Evolutionary conservation across 2,797 vertebrate species (phyloP).

Genomic region (Etheostoma nigrum): DNA sequence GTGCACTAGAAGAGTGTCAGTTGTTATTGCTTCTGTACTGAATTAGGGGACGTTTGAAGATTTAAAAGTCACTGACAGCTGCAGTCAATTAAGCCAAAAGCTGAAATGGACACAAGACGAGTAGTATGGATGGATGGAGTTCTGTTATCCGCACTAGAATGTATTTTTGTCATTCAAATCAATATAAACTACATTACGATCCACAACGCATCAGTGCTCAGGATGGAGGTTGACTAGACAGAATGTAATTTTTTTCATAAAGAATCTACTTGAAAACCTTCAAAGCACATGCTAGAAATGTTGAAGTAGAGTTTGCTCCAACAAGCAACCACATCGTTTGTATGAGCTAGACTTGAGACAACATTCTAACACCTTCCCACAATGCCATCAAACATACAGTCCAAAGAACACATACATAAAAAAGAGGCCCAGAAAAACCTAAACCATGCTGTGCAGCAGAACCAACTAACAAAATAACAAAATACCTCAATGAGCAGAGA

Average conservation of each 20-base stretch:
- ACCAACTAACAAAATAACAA: constrained; percentile 22
- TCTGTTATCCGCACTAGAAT: constrained; percentile 3
- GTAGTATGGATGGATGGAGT: constrained; percentile 1
- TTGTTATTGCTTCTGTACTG: constrained; percentile 33
- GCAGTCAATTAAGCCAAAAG: constrained; percentile 42
- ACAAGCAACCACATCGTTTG: constrained; percentile 53
- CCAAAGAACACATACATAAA: constrained; percentile 63
- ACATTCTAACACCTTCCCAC: constrained; percentile 55
- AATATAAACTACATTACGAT: constrained; percentile 25
- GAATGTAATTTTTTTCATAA: constrained; percentile 12
- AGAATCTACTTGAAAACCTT: constrained; percentile 35
- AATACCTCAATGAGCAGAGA: constrained; percentile 22
- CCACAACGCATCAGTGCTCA: background rate
- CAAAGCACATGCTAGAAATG: constrained; percentile 36
- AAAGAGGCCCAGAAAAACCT: constrained; percentile 41
- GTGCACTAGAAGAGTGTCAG: constrained; percentile 26
- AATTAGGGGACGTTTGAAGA: constrained; percentile 36
- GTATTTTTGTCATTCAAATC: constrained; percentile 23
- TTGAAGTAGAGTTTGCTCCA: constrained; percentile 35
- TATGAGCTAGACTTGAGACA: constrained; percentile 46
- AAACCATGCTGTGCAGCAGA: constrained; percentile 34
- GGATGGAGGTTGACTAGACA: constrained; percentile 4
- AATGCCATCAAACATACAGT: constrained; percentile 45
- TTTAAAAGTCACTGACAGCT: constrained; percentile 38
- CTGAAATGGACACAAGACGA: constrained; percentile 7